Evolutionary conservation across 2,888 invertebrate species (phyloP), one percentile per base, ranked within the genome.

Genomic region (Drosophila lacicola): DNA sequence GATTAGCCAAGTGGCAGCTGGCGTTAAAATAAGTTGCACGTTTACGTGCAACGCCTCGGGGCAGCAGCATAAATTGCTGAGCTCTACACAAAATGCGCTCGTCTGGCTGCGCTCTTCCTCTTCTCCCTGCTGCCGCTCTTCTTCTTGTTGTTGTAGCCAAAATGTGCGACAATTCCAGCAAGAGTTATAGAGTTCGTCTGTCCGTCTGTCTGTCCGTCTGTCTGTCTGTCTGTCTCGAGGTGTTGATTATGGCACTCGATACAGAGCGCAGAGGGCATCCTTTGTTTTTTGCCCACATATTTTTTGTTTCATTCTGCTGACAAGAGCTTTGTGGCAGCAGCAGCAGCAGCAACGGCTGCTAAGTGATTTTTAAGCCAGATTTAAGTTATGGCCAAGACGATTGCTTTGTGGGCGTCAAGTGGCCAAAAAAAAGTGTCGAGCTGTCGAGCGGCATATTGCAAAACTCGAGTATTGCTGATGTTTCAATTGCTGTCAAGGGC

Each of bases 391-490:
- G 83, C 82, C 76, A 71, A 69, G 66, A 66, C 66, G 47, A 54
- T 68, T 56, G 60, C 33, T 10, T 39, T 74, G 83, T 78, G 85
- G 88, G 83, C 71, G 88, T 84, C 71, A 68, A 81, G 79, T 80
- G 70, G 77, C 74, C 54, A 66, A 67, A 65, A 17, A 17, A 17
- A 74, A 75, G 25, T 68, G 83, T 66, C 63, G 64, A 73, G 70
- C 53, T 66, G 57, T 62, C 69, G 66, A 17, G 17, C 78, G 79
- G 60, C 70, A 82, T 86, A 86, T 89, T 84, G 88, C 80, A 80
- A 82, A 81, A 80, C 89, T 90, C 81, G 81, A 88, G 90, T 87
- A 90, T 90, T 91, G 91, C 91, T 91, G 91, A 91, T 91, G 90
- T 91, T 91, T 91, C 91, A 91, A 90, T 90, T 91, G 90, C 82